Evolutionary conservation across 2,797 vertebrate species (phyloP).

Genomic region (Hippocampus kuda): DNA sequence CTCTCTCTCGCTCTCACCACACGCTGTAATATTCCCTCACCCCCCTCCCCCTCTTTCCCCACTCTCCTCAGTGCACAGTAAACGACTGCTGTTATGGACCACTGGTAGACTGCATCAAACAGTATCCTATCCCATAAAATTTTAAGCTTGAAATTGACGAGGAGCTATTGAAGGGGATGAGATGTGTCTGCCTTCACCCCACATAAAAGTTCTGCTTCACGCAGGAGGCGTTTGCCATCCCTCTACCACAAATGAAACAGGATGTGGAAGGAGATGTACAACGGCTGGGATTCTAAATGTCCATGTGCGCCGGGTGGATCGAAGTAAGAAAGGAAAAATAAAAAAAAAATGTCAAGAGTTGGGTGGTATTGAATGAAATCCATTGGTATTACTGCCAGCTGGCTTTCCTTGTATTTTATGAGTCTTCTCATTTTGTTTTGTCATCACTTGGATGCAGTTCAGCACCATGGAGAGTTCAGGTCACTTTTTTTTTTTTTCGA

Average conservation of each 20-base stretch:
- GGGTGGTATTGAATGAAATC: background rate
- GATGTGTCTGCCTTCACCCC: constrained; percentile 86
- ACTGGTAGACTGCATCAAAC: constrained; percentile 99
- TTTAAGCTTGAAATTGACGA: constrained; percentile 87
- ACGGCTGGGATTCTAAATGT: constrained; percentile 47
- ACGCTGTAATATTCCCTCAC: background rate
- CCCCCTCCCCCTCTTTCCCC: constrained; percentile 12
- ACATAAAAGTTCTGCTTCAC: constrained; percentile 90
- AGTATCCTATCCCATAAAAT: constrained; percentile 99
- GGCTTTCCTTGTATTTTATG: background rate
- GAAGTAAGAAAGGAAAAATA: constrained; percentile 25
- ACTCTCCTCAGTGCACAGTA: constrained; percentile 88
- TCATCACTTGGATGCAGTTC: constrained; percentile 16
- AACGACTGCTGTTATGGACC: constrained; percentile 99
- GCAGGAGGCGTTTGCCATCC: constrained; percentile 71
- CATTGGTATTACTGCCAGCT: background rate
- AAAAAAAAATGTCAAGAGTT: constrained; percentile 16
- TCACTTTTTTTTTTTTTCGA: background rate
- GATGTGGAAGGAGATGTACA: constrained; percentile 46
- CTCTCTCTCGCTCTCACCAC: background rate
- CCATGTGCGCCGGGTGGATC: constrained; percentile 41
- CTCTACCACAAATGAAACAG: constrained; percentile 48
- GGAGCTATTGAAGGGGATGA: constrained; percentile 78
- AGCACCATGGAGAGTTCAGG: constrained; percentile 46
- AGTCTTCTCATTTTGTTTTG: background rate